Percentiles rank a stretch among this genome's conserved stretches.
These are phyloP conservation scores for Pseudopleuronectes americanus DNA, from an alignment of 2,797 vertebrate species.

Conservation along the genomic window DNA sequence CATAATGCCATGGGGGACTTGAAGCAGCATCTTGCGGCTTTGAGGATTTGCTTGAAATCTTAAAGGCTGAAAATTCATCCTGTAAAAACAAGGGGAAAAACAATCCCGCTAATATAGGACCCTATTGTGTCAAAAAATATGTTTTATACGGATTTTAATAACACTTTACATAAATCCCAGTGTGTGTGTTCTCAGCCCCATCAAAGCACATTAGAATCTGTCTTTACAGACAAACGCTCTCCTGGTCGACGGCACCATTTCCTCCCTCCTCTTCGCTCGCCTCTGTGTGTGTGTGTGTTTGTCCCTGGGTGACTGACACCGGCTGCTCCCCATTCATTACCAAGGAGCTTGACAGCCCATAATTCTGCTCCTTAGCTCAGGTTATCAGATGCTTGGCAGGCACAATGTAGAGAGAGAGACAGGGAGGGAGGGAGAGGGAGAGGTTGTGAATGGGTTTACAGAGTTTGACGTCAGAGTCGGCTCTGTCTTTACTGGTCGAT, in stretches of 20 bases:
- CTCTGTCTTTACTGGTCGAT: conserved; percentile 54
- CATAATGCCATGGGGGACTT: background rate
- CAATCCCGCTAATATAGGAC: too few relatives aligned
- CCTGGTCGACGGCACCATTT: background rate
- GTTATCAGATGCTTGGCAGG: conserved; percentile 65
- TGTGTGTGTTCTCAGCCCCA: background rate
- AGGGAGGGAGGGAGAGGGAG: conserved; percentile 20
- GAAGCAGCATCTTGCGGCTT: background rate
- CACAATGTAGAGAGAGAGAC: conserved; percentile 33
- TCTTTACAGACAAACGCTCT: background rate
- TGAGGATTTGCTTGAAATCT: background rate
- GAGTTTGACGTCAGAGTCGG: conserved; percentile 75
- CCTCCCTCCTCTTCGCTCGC: conserved; percentile 13
- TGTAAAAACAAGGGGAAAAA: too few relatives aligned
- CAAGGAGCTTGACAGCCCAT: conserved; percentile 50
- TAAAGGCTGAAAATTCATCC: too few relatives aligned
- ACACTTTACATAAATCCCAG: too few relatives aligned
- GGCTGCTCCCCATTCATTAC: conserved; percentile 62
- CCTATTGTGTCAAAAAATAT: too few relatives aligned
- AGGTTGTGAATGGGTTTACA: conserved; percentile 64
- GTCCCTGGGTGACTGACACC: conserved; percentile 47
- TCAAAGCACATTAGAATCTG: background rate
- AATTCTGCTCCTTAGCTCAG: conserved; percentile 59
- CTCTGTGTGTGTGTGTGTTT: conserved; percentile 26
- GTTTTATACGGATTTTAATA: too few relatives aligned